A percentile compares a stretch with the other conserved stretches of the same genome.
Evolutionary conservation across 2,888 invertebrate genomes (phyloP).

Genomic region (Callimorpha dominula): DNA sequence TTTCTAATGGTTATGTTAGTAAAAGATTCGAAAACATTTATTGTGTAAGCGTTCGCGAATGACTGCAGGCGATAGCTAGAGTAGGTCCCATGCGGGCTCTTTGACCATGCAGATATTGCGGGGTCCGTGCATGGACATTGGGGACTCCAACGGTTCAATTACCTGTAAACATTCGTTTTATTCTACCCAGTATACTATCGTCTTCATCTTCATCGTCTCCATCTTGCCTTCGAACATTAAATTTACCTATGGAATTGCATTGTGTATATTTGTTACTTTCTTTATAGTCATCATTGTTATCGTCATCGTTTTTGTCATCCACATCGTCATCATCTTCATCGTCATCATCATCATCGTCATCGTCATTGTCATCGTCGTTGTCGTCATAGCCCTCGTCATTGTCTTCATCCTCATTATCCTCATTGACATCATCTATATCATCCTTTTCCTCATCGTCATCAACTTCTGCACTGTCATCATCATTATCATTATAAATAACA

Average conservation of each 20-base stretch:
- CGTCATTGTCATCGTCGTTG: conserved; percentile 73
- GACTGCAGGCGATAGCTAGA: conserved; percentile 90
- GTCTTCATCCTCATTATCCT: conserved; percentile 70
- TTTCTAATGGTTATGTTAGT: conserved; percentile 84
- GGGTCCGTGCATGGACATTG: conserved; percentile 50
- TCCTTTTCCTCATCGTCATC: conserved; percentile 68
- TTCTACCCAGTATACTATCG: conserved; percentile 82
- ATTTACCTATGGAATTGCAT: conserved; percentile 47
- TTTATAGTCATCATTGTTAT: conserved; percentile 76
- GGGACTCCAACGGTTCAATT: conserved; percentile 70
- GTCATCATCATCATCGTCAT: conserved; percentile 65
- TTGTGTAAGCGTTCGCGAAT: conserved; percentile 85
- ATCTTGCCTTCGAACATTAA: conserved; percentile 64
- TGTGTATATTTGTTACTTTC: conserved; percentile 36
- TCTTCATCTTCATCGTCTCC: conserved; percentile 84
- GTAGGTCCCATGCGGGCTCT: conserved; percentile 81
- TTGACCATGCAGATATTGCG: conserved; percentile 83
- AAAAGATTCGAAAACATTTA: conserved; percentile 83
- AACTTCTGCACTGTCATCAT: conserved; percentile 74
- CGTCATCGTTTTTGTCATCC: conserved; percentile 69
- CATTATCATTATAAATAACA: conserved; percentile 45
- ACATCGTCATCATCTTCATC: conserved; percentile 74
- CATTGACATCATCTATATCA: conserved; percentile 63
- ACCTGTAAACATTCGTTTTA: conserved; percentile 85
- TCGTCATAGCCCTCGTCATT: conserved; percentile 70